Evolutionary conservation across 2,888 invertebrate species (phyloP).

Genomic region (Abrostola triplasia): DNA sequence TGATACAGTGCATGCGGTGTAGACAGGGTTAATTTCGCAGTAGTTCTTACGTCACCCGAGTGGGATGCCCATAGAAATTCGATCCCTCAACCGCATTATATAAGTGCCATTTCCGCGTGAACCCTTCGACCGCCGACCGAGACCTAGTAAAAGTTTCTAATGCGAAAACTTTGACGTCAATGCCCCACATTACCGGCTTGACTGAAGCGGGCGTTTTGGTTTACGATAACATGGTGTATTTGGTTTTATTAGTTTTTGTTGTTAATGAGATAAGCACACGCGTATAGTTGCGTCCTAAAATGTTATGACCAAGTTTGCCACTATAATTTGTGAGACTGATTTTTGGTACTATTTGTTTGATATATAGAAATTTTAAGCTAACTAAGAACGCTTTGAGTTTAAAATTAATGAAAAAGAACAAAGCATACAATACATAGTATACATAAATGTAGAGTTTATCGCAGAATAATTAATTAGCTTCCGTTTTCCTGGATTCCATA

Average conservation of each 20-base stretch:
- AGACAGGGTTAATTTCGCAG: constrained; percentile 70
- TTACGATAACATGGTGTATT: constrained; percentile 46
- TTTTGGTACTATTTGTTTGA: too few relatives aligned
- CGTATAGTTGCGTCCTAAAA: too few relatives aligned
- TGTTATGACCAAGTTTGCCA: too few relatives aligned
- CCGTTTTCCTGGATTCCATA: too few relatives aligned
- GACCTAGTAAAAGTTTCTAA: constrained; percentile 80
- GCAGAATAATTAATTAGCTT: too few relatives aligned
- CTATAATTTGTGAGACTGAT: too few relatives aligned
- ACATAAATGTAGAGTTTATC: too few relatives aligned
- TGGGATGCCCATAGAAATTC: constrained; percentile 61
- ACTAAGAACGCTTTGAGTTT: too few relatives aligned
- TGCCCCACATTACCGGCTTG: constrained; percentile 64
- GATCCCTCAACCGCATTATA: constrained; percentile 52
- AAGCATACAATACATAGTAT: too few relatives aligned
- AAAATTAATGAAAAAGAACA: too few relatives aligned
- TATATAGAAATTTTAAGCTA: too few relatives aligned
- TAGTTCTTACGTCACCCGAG: constrained; percentile 66
- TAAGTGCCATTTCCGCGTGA: constrained; percentile 61
- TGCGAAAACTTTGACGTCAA: constrained; percentile 85
- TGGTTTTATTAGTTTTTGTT: constrained; percentile 38
- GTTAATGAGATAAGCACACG: constrained; percentile 3
- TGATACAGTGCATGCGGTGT: constrained; percentile 59
- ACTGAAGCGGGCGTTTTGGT: constrained; percentile 46
- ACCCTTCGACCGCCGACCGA: constrained; percentile 69